Evolutionary conservation across 2,888 invertebrate genomes (phyloP).

Genomic region (Drosophila demipolita): DNA sequence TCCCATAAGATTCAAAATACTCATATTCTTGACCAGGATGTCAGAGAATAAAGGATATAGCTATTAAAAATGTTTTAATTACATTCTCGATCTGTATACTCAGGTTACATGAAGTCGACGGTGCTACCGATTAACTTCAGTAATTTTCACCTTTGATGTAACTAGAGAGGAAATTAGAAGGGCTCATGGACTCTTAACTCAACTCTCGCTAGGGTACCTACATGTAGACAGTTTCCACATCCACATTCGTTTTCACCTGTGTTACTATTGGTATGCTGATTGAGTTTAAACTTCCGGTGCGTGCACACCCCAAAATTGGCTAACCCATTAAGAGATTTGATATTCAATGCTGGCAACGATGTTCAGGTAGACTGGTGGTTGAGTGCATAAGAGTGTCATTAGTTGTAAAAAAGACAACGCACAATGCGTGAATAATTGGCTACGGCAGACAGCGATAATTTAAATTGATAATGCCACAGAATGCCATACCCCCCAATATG

Average conservation of each 20-base stretch:
- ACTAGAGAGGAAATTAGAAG: not conserved
- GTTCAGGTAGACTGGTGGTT: conserved; percentile 19
- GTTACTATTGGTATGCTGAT: conserved; percentile 43
- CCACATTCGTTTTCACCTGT: conserved; percentile 25
- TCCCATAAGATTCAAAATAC: not conserved
- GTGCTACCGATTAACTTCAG: not conserved
- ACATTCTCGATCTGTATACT: not conserved
- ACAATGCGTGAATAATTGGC: conserved; percentile 78
- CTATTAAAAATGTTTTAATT: not conserved
- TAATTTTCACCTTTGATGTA: not conserved
- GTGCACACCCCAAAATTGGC: conserved; percentile 51
- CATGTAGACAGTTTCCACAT: conserved; percentile 11
- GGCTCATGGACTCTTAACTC: conserved; percentile 11
- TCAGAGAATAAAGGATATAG: not conserved
- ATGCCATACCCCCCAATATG: conserved; percentile 24
- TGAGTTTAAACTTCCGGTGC: conserved; percentile 60
- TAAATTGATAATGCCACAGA: conserved; percentile 66
- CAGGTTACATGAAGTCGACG: not conserved
- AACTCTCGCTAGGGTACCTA: conserved; percentile 15
- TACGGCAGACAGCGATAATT: conserved; percentile 61
- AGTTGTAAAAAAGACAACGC: conserved; percentile 52
- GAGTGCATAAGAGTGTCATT: conserved; percentile 44
- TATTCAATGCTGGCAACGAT: conserved; percentile 13
- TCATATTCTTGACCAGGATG: not conserved
- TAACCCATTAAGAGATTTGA: conserved; percentile 31